Base-by-base conservation (phyloP, 2,113 vertebrate species). In the Neodon shergylaensis region DNA sequence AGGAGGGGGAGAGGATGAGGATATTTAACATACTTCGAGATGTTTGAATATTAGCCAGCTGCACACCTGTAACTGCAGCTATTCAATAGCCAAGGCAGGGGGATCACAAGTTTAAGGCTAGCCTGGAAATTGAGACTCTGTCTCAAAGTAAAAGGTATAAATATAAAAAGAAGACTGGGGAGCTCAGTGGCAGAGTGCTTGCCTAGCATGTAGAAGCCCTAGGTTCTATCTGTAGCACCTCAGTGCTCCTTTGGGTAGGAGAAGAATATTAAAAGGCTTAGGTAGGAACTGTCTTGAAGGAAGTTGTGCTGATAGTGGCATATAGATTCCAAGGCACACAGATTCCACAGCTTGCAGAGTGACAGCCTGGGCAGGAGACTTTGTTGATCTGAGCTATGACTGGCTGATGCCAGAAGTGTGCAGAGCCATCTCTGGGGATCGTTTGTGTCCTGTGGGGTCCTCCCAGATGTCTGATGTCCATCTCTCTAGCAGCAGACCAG, bases 401-500 rank as follows among this genome's bases (percentile, higher is more conserved):
- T 4, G 24, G 7, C 47, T 31, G 47, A n/a, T 52, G 78, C 74
- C 54, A 63, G 70, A 81, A 44, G 22, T 11, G 16, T 49, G 36
- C 54, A 79, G 33, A 54, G 39, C 54, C 3, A 0, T 58, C 16
- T 91, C 58, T 54, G 22, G 42, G 83, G 36, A 6, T 47, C n/a
- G 21, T 70, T 49, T 77, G 58, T 22, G 61, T 28, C 52, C 73
- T 10, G 26, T 4, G 31, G 11, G 31, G 54, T 72, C 17, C 8
- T 70, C 13, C 52, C 36, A 5, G 33, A 19, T 49, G 19, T 39
- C n/a, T 72, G 33, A 11, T 3, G 0, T 36, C 88, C 13, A 36
- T 65, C 73, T 91, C 91, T 78, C 61, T 14, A 76, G 61, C 31
- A 94, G 73, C 66, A 58, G 49, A 26, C 54, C 63, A 78, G 42